Base-by-base conservation (phyloP, 2,888 invertebrate species). In the Neoitamus cyanurus region DNA sequence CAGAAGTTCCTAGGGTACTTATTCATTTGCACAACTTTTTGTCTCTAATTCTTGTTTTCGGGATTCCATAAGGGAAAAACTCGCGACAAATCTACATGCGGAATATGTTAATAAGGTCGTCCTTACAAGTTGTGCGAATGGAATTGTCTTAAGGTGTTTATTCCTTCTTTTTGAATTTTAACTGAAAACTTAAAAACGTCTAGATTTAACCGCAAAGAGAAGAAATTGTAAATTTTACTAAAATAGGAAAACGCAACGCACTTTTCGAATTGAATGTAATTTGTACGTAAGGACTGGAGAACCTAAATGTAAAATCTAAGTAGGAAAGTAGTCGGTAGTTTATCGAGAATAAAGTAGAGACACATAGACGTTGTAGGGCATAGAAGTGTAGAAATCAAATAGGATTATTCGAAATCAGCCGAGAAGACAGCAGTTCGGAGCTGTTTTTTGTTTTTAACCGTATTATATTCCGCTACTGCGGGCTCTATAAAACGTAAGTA, bases 261-360 rank as follows among this genome's bases (percentile, higher is more conserved):
- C 87, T 86, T 85, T 69, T 86, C 85, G 87, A 87, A 87, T 87
- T 87, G 87, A 87, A 86, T 72, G 72, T 72, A 72, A 72, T 72
- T 31, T 72, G 31, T 72, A 72, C 34, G n/a, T 72, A 72, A 72
- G 72, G 30, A 30, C 72, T 20, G 28, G 34, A 31, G 20, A 72
- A 72, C 7, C 31, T 34, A 72, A 72, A 72, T 72, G 34, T 72
- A 72, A 72, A 72, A 72, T 25, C 7, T 34, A 31, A 72, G 13
- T 31, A 72, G 34, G 70, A 70, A n/a, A 70, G 6, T 72, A 70
- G 30, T n/a, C 11, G 72, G 25, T 58, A 72, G 34, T 72, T 72
- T 30, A 72, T 15, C 13, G n/a, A 72, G 34, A 72, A 30, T 31
- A 70, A 70, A 4, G 20, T 58, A 58, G 58, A 25, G 15, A 58